phyloP scores from a whole-genome alignment of 2,888 invertebrate species.

The Drosophila tripunctata region DNA sequence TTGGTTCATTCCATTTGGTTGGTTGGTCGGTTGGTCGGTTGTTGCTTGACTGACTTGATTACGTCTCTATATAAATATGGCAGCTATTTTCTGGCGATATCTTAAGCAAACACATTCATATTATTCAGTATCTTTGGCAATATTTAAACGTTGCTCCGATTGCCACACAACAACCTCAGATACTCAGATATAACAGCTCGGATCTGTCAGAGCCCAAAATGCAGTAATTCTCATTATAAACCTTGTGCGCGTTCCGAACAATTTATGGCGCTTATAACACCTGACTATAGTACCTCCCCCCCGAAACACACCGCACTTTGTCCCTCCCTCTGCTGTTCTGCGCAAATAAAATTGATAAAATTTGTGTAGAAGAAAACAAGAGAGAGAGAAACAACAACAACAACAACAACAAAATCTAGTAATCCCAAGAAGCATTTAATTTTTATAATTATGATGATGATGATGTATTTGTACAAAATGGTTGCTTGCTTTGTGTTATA shows the following conservation, averaged over 20 bases:
- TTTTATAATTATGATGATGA: constrained; percentile 74
- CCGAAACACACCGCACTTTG: background rate
- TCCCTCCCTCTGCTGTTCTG: background rate
- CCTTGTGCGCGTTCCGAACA: constrained; percentile 30
- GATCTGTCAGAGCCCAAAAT: background rate
- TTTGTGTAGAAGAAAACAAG: constrained; percentile 29
- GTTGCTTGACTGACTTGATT: constrained; percentile 72
- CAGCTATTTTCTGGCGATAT: constrained; percentile 73
- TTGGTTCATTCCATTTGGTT: no score
- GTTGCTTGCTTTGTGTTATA: constrained; percentile 43
- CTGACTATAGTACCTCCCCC: constrained; percentile 46
- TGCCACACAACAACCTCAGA: constrained; percentile 50
- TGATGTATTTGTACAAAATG: constrained; percentile 72
- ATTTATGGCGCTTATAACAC: constrained; percentile 72
- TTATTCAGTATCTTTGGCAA: constrained; percentile 68
- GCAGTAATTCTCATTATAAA: constrained; percentile 40
- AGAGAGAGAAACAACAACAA: no score
- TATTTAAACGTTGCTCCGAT: constrained; percentile 56
- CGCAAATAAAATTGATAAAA: constrained; percentile 77
- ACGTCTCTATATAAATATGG: constrained; percentile 80
- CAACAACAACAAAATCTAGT: no score
- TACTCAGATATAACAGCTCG: background rate
- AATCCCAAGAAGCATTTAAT: constrained; percentile 69
- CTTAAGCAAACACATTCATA: constrained; percentile 70
- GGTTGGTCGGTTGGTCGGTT: constrained; percentile 51